Evolutionary conservation across 2,113 vertebrate genomes (phyloP).

Genomic region (Gymnocephalus cernua): DNA sequence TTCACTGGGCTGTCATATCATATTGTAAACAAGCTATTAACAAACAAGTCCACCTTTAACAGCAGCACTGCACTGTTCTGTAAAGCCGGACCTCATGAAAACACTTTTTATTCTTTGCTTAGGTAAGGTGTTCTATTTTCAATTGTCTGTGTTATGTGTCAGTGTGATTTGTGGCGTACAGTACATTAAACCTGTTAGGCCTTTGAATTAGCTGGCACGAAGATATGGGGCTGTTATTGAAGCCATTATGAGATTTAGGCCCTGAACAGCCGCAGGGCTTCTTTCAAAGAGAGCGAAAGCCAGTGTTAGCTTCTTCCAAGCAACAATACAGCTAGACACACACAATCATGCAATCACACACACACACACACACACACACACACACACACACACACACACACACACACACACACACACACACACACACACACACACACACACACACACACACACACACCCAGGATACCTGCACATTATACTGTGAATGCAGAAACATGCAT

Average conservation of each 20-base stretch:
- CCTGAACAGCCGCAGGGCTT: constrained; percentile 46
- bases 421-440: constrained; percentile 4
- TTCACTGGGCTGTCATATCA: background rate
- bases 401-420: constrained; percentile 5
- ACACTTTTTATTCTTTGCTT: constrained; percentile 2
- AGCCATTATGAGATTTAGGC: constrained; percentile 69
- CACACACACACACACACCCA: background rate
- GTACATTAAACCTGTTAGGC: constrained; percentile 55
- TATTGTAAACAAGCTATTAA: background rate
- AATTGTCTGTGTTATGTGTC: constrained; percentile 42
- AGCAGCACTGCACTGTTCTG: background rate
- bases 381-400: background rate
- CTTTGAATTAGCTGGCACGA: constrained; percentile 64
- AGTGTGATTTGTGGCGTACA: constrained; percentile 31
- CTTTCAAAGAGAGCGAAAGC: constrained; percentile 47
- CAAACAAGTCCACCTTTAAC: background rate
- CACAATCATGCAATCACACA: background rate
- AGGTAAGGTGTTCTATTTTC: constrained; percentile 23
- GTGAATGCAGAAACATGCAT: constrained; percentile 15
- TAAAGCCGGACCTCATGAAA: background rate
- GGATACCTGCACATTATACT: background rate
- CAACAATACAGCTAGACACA: constrained; percentile 5
- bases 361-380: constrained; percentile 1
- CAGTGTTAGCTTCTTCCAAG: constrained; percentile 32
- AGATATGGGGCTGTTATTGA: constrained; percentile 59